phyloP scores from a whole-genome alignment of 2,888 invertebrate genomes.

The Barypeithes pellucidus region DNA sequence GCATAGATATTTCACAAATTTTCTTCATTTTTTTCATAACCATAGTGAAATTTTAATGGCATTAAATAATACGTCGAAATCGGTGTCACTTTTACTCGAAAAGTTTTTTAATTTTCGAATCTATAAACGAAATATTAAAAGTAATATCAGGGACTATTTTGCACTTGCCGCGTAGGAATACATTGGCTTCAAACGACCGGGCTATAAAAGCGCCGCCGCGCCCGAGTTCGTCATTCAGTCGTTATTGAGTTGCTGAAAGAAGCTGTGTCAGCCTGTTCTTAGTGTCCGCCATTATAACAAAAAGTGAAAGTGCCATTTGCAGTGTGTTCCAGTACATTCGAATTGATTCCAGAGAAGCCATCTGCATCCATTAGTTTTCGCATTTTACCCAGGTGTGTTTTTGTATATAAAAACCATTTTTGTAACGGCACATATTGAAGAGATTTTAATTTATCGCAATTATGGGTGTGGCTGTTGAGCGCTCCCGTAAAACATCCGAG shows the following conservation, averaged over 20 bases:
- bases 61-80: background rate
- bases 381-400: slow-evolving; percentile 61
- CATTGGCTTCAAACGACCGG: slow-evolving; percentile 50
- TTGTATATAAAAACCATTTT: slow-evolving; percentile 49
- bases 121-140: background rate
- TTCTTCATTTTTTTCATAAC: slow-evolving; percentile 19
- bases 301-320: slow-evolving; percentile 25
- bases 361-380: background rate
- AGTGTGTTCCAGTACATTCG: background rate
- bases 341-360: slow-evolving; percentile 4
- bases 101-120: slow-evolving; percentile 14
- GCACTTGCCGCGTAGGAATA: slow-evolving; percentile 61
- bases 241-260: slow-evolving; percentile 46
- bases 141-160: slow-evolving; percentile 59
- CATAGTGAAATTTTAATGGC: slow-evolving; percentile 27
- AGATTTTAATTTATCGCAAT: slow-evolving; percentile 57
- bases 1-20: background rate
- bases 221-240: slow-evolving; percentile 55
- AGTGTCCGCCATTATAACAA: slow-evolving; percentile 33
- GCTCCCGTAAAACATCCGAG: slow-evolving; percentile 72
- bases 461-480: slow-evolving; percentile 60
- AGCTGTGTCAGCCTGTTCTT: slow-evolving; percentile 41
- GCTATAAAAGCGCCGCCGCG: slow-evolving; percentile 60
- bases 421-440: slow-evolving; percentile 57
- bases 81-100: background rate